Evolutionary conservation across 2,888 invertebrate species (phyloP), one percentile per base, ranked within the genome.

Genomic region (Microctonus hyperodae): DNA sequence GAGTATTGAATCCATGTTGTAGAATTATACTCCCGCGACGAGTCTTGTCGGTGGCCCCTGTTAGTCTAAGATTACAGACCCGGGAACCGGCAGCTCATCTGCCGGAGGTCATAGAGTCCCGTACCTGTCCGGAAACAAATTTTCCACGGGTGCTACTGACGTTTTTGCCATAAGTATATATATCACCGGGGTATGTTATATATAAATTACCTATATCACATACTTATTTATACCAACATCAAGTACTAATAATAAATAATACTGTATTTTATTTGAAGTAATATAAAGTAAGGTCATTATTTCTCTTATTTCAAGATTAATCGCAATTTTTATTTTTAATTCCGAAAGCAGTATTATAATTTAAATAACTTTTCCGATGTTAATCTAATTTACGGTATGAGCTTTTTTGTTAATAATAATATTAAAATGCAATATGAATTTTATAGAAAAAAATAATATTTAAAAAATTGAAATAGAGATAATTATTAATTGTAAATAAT

Each of bases 111-210:
- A 77, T 66, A 72, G 69, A 78, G 79, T 76, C 79, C 63, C 74
- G 76, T 79, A 79, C 79, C 75, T 77, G 78, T 74, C 75, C 75
- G 78, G 79, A 80, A 80, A 80, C 74, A 74, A 72, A 79, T 79
- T 78, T 78, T 76, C 78, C 75, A 75, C 67, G 44, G 61, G 55
- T 23, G 65, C 65, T 65, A 60, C 65, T 48, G 61, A 40, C 53
- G 23, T 40, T 58, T 57, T 48, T 40, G 11, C 25, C 61, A 23
- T 22, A 51, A 51, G 35, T 37, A n/a, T 51, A 25, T 51, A 6
- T n/a, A 51, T 25, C 7, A 13, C 11, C 13, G 0, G 25, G 11
- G 11, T 51, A 10, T 3, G 25, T n/a, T 59, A 11, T 59, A 25
- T 28, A 11, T 28, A n/a, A 0, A 44, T 59, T 59, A 22, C 1